These are phyloP conservation scores for Hemitrygon akajei DNA, from an alignment of 2,797 vertebrate species.

Conservation along the genomic window DNA sequence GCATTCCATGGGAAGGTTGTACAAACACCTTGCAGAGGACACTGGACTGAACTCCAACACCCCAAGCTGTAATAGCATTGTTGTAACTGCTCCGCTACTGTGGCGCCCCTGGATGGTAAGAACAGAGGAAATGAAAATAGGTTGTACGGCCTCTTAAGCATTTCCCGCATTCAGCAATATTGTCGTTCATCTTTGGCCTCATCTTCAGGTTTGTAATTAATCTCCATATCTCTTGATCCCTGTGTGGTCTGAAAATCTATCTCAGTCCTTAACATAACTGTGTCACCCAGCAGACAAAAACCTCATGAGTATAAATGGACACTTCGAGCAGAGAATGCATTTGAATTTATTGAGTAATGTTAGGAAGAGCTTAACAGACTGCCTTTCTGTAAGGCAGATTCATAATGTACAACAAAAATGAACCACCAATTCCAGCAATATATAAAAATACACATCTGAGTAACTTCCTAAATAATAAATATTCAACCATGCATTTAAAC, in stretches of 20 bases:
- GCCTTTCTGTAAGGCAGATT: slow-evolving; percentile 70
- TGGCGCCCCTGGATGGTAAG: too few relatives aligned
- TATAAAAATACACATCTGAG: slow-evolving; percentile 99
- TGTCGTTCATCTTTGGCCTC: too few relatives aligned
- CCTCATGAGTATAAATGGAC: not conserved
- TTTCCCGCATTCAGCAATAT: too few relatives aligned
- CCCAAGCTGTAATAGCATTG: too few relatives aligned
- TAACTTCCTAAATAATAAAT: slow-evolving; percentile 98
- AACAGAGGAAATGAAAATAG: not conserved
- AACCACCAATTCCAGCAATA: slow-evolving; percentile 83
- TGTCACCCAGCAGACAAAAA: not conserved
- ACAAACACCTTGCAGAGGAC: too few relatives aligned
- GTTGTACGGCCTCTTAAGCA: too few relatives aligned
- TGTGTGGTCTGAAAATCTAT: too few relatives aligned
- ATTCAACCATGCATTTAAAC: slow-evolving; percentile 90
- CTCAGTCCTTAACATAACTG: not conserved
- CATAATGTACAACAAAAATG: slow-evolving; percentile 80
- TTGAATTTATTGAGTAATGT: slow-evolving; percentile 80
- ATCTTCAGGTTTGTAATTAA: too few relatives aligned
- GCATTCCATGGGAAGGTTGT: too few relatives aligned
- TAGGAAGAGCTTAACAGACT: slow-evolving; percentile 80
- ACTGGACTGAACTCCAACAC: too few relatives aligned
- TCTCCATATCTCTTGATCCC: too few relatives aligned
- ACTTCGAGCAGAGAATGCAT: slow-evolving; percentile 62
- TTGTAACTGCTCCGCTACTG: too few relatives aligned